A percentile compares a stretch with the other conserved stretches of the same genome.
Evolutionary conservation across 2,797 vertebrate genomes (phyloP).

Genomic region (Epinephelus awoara): DNA sequence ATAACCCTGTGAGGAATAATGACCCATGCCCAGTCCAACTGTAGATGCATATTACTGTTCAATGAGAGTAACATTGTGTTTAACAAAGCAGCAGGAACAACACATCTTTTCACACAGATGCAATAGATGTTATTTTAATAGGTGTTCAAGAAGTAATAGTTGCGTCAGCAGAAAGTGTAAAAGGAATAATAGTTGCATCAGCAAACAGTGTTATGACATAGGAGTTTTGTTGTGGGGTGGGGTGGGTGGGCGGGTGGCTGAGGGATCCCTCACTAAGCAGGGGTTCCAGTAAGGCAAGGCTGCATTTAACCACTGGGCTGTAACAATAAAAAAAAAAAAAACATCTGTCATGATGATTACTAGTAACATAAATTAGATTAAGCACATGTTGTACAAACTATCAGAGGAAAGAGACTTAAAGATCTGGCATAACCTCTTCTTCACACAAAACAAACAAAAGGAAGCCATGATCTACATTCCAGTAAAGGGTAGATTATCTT

Average conservation of each 20-base stretch:
- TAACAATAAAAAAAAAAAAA: constrained; percentile 79
- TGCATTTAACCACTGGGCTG: constrained; percentile 86
- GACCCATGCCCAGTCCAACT: not conserved
- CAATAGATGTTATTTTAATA: constrained; percentile 89
- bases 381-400: constrained; percentile 82
- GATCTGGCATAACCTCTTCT: constrained; percentile 74
- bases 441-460: constrained; percentile 61
- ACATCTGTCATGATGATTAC: constrained; percentile 81
- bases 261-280: constrained; percentile 87
- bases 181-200: constrained; percentile 88
- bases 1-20: not conserved
- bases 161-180: constrained; percentile 88
- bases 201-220: constrained; percentile 91
- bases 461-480: constrained; percentile 85
- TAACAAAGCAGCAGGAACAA: constrained; percentile 29
- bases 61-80: not conserved
- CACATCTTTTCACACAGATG: constrained; percentile 47
- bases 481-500: constrained; percentile 81
- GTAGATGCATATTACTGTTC: not conserved
- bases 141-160: constrained; percentile 88
- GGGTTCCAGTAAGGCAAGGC: constrained; percentile 89
- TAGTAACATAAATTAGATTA: constrained; percentile 82
- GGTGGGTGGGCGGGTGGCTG: constrained; percentile 61
- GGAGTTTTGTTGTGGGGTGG: constrained; percentile 66
- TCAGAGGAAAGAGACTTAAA: constrained; percentile 74